Percentiles rank a stretch among this genome's conserved stretches.
phyloP scores from a whole-genome alignment of 2,888 invertebrate species.

The Syrista parreyssii region DNA sequence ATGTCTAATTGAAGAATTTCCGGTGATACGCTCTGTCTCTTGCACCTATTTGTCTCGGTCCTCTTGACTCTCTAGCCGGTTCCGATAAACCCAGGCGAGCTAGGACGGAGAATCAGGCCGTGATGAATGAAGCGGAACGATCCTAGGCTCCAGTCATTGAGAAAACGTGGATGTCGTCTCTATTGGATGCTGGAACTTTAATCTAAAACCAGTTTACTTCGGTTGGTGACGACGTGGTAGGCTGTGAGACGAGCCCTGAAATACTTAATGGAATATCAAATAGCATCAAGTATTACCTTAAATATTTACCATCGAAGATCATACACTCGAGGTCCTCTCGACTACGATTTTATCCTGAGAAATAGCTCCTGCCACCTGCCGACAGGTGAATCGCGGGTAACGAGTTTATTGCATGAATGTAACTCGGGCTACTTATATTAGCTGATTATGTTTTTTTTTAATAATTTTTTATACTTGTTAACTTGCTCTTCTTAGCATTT shows the following conservation, averaged over 20 bases:
- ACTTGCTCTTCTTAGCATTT: background rate
- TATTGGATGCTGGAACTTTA: background rate
- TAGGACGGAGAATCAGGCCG: background rate
- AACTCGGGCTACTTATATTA: background rate
- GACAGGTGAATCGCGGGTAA: background rate
- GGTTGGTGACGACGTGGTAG: background rate
- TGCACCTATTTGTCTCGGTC: background rate
- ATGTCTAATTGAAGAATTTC: background rate
- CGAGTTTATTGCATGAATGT: background rate
- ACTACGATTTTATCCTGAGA: background rate
- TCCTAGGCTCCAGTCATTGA: background rate
- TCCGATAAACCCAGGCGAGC: background rate
- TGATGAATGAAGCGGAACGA: conserved; percentile 29
- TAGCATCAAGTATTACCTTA: background rate
- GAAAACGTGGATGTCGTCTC: background rate
- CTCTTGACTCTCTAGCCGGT: background rate
- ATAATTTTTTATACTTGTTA: background rate
- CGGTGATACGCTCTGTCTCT: background rate
- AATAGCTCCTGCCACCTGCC: background rate
- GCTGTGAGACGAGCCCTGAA: background rate
- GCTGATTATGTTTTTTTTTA: background rate
- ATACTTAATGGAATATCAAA: background rate
- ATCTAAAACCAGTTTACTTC: background rate
- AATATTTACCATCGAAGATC: background rate
- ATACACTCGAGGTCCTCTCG: background rate